Base-by-base conservation (phyloP, 2,113 vertebrate species). In the Spheniscus mendiculus region DNA sequence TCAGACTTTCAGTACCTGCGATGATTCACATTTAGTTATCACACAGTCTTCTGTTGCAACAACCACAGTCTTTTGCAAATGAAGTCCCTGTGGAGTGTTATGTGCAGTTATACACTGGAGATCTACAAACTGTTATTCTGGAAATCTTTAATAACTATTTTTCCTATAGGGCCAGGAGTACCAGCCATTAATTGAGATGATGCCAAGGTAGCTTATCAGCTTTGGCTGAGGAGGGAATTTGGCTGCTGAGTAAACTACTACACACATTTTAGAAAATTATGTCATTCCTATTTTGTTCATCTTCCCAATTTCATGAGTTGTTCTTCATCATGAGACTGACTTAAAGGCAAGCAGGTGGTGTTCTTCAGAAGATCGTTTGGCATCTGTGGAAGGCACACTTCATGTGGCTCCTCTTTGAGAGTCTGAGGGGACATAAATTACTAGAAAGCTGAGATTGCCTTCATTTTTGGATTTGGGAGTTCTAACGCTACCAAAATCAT, bases 31-130 rank as follows among this genome's bases (percentile, higher is more conserved):
- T 49, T 30, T 23, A 61, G 15, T 52, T 1, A 0, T 16, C 25
- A 26, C 34, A 16, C 1, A 21, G 32, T 56, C 29, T 66, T 42
- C 52, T 65, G n/a, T 76, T 92, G 30, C 40, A 72, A 5, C 49
- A 73, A 2, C 21, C 21, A 30, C 26, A n/a, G 30, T 44, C 58
- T 29, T 69, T 74, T 66, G 65, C 52, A 81, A 15, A 29, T 59
- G 9, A 59, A 83, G 42, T 50, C 32, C 22, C 38, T 52, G 38
- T 89, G 72, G 42, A 38, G 36, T 42, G 14, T 87, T 81, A 18
- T 0, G 5, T 91, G 26, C 25, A 45, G 0, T 49, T 70, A 49
- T 20, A 32, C 12, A 8, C 6, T 77, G 20, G 50, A 83, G 59
- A 82, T 22, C 36, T 92, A 26, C 32, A 55, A 59, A 62, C 42